A percentile compares a stretch with the other conserved stretches of the same genome.
Evolutionary conservation across 2,113 vertebrate species (phyloP).

Genomic region (Ictidomys tridecemlineatus): DNA sequence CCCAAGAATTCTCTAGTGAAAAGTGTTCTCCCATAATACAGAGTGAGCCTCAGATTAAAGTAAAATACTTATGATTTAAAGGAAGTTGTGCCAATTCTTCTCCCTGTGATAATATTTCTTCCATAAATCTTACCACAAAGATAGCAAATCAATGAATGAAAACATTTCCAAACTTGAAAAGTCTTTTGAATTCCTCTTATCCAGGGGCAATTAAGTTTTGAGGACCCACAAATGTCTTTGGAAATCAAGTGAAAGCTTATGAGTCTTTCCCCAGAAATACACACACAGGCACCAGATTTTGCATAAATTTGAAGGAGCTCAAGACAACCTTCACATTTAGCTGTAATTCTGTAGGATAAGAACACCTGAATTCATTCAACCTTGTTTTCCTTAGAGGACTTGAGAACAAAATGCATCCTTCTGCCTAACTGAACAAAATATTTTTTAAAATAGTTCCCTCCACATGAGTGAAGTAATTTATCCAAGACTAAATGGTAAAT

Average conservation of each 20-base stretch:
- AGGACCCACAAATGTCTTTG: not conserved
- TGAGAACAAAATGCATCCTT: not conserved
- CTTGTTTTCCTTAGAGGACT: conserved; percentile 10
- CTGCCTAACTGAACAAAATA: not conserved
- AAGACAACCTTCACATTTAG: not conserved
- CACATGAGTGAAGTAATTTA: not conserved
- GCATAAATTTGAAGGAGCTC: not conserved
- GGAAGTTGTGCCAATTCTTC: conserved; percentile 36
- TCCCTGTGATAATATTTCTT: conserved; percentile 35
- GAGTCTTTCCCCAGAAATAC: not conserved
- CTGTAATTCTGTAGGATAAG: not conserved
- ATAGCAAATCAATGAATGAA: conserved; percentile 46
- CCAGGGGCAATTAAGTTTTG: not conserved
- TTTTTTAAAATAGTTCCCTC: conserved; percentile 22
- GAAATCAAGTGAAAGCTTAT: conserved; percentile 16
- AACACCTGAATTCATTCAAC: not conserved
- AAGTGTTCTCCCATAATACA: not conserved
- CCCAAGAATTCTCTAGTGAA: conserved; percentile 69
- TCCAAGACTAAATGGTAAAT: not conserved
- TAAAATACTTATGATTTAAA: conserved; percentile 47
- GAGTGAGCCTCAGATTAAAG: conserved; percentile 44
- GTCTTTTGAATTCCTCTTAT: conserved; percentile 19
- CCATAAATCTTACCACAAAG: conserved; percentile 12
- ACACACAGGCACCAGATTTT: not conserved
- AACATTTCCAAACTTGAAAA: conserved; percentile 57